Base-by-base conservation (phyloP, 2,113 vertebrate species). In the Hiodon alosoides region DNA sequence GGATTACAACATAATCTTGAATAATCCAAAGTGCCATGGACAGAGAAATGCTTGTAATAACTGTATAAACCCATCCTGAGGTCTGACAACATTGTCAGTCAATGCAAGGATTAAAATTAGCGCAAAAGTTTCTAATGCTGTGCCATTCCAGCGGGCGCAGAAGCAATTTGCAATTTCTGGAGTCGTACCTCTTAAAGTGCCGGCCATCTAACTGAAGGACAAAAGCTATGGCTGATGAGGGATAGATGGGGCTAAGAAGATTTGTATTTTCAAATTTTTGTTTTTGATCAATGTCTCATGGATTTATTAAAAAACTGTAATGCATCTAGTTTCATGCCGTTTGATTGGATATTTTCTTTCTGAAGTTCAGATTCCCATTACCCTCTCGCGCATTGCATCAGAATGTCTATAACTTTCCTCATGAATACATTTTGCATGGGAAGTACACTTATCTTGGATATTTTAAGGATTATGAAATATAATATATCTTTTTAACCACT, bases 1-100 rank as follows among this genome's bases (percentile, higher is more conserved):
- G 95, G 96, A 98, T 99, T 99, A 98, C 96, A 96, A 95, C 94
- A 97, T 98, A 98, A 99, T 95, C 96, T 98, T 91, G 94, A 96
- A 94, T 99, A 98, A 98, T 97, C 95, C 95, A 94, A 94, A 96
- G 89, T 95, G 94, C 94, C 94, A 95, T 92, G 93, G 95, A 95
- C 92, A 93, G 90, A 92, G 91, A 93, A 91, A 91, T 86, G 91
- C 93, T 92, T 93, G 92, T 95, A 98, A 97, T 95, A 95, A 94
- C 93, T 86, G 89, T 91, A 90, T 92, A 93, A 95, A 93, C 90
- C 90, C 91, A 84, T 90, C 89, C 91, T 85, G 87, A 91, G 86
- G 91, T 90, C 88, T 92, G 92, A 94, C 91, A 91, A 92, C 87
- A 89, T 89, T 95, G 91, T 95, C 94, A 93, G 92, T 92, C 92